phyloP scores from a whole-genome alignment of 2,888 invertebrate genomes.

The Villa cingulata region DNA sequence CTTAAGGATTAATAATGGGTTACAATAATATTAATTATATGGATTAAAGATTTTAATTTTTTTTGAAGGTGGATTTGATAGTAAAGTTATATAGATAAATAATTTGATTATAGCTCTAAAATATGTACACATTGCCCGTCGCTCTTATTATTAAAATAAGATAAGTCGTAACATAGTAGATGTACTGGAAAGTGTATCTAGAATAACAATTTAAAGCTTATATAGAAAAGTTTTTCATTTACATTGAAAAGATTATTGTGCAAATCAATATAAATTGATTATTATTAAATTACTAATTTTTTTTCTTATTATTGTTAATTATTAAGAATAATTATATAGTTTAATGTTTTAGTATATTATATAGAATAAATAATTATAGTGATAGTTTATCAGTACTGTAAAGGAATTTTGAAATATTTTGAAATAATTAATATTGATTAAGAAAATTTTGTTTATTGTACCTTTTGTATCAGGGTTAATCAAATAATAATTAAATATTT shows the following conservation, averaged over 20 bases:
- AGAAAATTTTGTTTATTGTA: slow-evolving; percentile 48
- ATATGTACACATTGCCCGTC: slow-evolving; percentile 71
- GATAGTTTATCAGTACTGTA: slow-evolving; percentile 45
- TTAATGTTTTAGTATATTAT: slow-evolving; percentile 37
- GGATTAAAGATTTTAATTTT: slow-evolving; percentile 38
- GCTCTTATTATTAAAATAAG: slow-evolving; percentile 50
- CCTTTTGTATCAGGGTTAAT: slow-evolving; percentile 62
- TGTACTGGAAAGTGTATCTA: slow-evolving; percentile 61
- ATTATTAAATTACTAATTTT: slow-evolving; percentile 21
- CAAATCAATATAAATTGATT: slow-evolving; percentile 32
- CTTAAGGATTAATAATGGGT: slow-evolving; percentile 49
- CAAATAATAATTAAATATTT: slow-evolving; percentile 35
- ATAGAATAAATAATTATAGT: slow-evolving; percentile 41
- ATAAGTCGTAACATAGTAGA: slow-evolving; percentile 76
- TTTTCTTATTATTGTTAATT: slow-evolving; percentile 27
- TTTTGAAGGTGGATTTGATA: slow-evolving; percentile 51
- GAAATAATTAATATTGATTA: slow-evolving; percentile 37
- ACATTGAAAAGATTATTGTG: slow-evolving; percentile 47
- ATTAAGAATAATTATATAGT: slow-evolving; percentile 36
- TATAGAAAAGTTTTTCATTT: slow-evolving; percentile 46
- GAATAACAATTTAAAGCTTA: slow-evolving; percentile 51
- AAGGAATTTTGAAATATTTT: slow-evolving; percentile 41
- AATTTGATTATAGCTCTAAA: slow-evolving; percentile 49
- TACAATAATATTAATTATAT: slow-evolving; percentile 45
- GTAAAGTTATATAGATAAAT: slow-evolving; percentile 41